A percentile compares a stretch with the other conserved stretches of the same genome.
Conservation (phyloP, 2,888 invertebrate genomes). For the Cephus spinipes region DNA sequence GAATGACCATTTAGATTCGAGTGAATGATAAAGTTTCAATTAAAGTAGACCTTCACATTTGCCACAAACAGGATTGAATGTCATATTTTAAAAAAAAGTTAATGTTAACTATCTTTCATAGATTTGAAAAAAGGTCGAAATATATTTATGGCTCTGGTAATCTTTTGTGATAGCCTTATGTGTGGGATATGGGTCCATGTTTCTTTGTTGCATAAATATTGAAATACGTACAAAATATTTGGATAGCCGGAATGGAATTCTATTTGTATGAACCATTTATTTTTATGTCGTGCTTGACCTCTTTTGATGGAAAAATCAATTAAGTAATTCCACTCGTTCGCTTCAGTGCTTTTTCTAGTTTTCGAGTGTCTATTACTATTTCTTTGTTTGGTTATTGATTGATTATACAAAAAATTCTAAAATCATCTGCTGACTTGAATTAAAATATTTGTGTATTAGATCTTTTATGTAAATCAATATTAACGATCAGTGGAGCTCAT, state of each 20-base stretch:
- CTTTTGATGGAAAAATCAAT: not conserved
- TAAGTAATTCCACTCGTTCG: not conserved
- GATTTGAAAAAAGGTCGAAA: too few relatives aligned
- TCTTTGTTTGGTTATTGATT: not conserved
- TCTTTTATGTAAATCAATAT: not conserved
- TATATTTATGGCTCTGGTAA: too few relatives aligned
- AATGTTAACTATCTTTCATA: too few relatives aligned
- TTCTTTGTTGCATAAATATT: not conserved
- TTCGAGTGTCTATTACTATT: not conserved
- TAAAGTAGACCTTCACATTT: not conserved
- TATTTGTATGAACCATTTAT: not conserved
- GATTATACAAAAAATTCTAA: not conserved
- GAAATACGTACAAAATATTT: not conserved
- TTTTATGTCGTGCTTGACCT: not conserved
- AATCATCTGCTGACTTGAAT: not conserved
- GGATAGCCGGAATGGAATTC: not conserved
- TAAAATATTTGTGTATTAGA: not conserved
- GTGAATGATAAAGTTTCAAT: not conserved
- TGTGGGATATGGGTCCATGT: too few relatives aligned
- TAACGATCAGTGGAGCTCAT: not conserved
- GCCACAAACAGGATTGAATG: too few relatives aligned
- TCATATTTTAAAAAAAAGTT: too few relatives aligned
- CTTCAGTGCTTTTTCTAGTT: not conserved
- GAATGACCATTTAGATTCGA: not conserved
- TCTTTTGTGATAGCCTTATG: too few relatives aligned